Base-by-base conservation (phyloP, 2,113 vertebrate genomes). In the Pitta sordida region DNA sequence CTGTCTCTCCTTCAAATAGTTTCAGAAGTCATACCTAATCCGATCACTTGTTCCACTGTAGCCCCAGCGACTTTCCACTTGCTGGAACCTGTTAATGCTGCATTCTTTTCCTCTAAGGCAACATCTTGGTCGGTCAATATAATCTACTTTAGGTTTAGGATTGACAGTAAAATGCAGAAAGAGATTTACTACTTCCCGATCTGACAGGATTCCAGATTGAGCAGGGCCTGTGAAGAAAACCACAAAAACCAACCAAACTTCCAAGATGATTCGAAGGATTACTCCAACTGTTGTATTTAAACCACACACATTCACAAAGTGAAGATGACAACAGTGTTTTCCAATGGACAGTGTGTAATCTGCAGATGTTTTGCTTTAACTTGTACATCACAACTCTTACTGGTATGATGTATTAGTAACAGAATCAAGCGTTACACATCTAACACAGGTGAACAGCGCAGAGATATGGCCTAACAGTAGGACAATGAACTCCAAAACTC, bases 131-230 rank as follows among this genome's bases (percentile, higher is more conserved):
- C 98, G 98, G 96, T 99, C 99, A 77, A 98, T 98, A 97, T 99
- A 99, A 90, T 99, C 98, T 87, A 99, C 99, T 89, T 98, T 98
- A 51, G 99, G 99, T 96, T 99, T 99, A 92, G 99, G 99, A 94
- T 99, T 99, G 97, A 99, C 99, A 88, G 99, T 99, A 98, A 99
- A 99, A 97, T 99, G 99, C 95, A 99, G 98, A 97, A 99, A 99
- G 96, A 99, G 98, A 97, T 98, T 99, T 92, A 99, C 99, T 95
- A 99, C 98, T 97, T 99, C 99, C 89, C 98, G 98, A 97, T 99
- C 98, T 74, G 98, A 98, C 96, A 99, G 96, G 97, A 99, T 99
- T 94, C 99, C 99, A 97, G 98, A 99, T 62, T 99, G 99, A 97
- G 99, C 99, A 97, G 99, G 99, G 94, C 99, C 99, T 99, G 97